These are phyloP conservation scores for Amiota mariae DNA, from an alignment of 2,888 invertebrate genomes.

Conservation along the genomic window DNA sequence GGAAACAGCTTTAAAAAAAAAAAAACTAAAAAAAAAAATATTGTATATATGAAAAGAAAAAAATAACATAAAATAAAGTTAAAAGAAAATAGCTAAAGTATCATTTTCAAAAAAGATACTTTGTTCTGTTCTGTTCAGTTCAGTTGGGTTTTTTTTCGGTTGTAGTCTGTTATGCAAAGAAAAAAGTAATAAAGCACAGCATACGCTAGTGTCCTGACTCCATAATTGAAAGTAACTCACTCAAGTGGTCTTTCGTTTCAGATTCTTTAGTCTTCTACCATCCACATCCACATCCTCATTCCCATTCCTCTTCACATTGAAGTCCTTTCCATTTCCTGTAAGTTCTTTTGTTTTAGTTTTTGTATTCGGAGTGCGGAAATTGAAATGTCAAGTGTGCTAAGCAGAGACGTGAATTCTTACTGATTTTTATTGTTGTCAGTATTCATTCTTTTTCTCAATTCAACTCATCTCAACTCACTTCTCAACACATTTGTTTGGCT, in stretches of 20 bases:
- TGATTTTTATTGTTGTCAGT: background rate
- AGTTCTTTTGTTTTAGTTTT: constrained; percentile 21
- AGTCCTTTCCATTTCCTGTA: background rate
- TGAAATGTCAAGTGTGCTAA: constrained; percentile 57
- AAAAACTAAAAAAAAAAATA: constrained; percentile 3
- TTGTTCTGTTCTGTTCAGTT: too few species aligned
- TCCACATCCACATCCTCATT: constrained; percentile 39
- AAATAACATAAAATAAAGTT: background rate
- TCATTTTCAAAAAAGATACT: constrained; percentile 8
- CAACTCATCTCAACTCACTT: background rate
- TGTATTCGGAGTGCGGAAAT: constrained; percentile 52
- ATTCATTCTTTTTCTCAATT: background rate
- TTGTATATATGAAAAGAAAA: background rate
- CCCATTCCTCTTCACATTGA: constrained; percentile 35
- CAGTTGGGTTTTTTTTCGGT: too few species aligned
- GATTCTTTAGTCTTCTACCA: background rate
- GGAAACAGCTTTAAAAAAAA: constrained; percentile 5
- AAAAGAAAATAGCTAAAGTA: background rate
- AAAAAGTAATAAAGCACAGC: constrained; percentile 29
- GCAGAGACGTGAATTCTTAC: background rate
- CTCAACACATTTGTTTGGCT: background rate
- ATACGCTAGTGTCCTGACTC: constrained; percentile 55
- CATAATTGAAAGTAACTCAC: constrained; percentile 67
- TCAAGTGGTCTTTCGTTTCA: constrained; percentile 37
- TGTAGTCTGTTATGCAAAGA: too few species aligned